These are phyloP conservation scores for Phenacoccus solenopsis DNA, from an alignment of 1,140 invertebrate species.

Conservation along the genomic window DNA sequence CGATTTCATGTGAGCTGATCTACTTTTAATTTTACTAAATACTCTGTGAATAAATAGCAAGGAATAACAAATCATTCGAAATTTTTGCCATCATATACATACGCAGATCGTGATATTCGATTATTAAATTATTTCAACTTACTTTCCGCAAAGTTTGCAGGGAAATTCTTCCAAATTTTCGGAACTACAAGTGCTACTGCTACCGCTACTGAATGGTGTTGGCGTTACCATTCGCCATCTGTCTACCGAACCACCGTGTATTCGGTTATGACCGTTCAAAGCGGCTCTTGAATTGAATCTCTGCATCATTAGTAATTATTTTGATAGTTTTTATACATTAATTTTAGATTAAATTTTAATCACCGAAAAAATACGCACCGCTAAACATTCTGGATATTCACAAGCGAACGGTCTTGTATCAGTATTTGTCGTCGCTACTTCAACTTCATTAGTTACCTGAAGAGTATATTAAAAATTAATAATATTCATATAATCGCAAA, in stretches of 20 bases:
- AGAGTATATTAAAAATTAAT: constrained; percentile 21
- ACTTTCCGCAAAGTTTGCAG: constrained; percentile 97
- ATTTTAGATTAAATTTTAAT: background rate
- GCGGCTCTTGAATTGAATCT: constrained; percentile 67
- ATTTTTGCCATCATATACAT: no score
- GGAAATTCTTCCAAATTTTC: constrained; percentile 48
- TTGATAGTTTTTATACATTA: background rate
- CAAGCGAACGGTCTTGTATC: constrained; percentile 42
- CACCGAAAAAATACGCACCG: constrained; percentile 41
- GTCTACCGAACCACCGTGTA: constrained; percentile 40
- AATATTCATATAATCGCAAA: background rate
- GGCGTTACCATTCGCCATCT: constrained; percentile 41
- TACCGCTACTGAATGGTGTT: constrained; percentile 35
- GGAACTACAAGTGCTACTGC: constrained; percentile 7
- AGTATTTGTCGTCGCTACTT: constrained; percentile 30
- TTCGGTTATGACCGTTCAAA: constrained; percentile 59
- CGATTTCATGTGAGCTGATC: constrained; percentile 96
- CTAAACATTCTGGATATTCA: constrained; percentile 51
- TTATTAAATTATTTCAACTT: constrained; percentile 43
- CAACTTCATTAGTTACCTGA: constrained; percentile 28
- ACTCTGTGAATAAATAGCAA: constrained; percentile 56
- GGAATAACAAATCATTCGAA: background rate
- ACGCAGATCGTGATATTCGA: no score
- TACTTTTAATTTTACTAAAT: constrained; percentile 94
- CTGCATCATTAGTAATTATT: no score